These are phyloP conservation scores for Trachurus trachurus DNA, from an alignment of 2,797 vertebrate species.

Conservation along the genomic window DNA sequence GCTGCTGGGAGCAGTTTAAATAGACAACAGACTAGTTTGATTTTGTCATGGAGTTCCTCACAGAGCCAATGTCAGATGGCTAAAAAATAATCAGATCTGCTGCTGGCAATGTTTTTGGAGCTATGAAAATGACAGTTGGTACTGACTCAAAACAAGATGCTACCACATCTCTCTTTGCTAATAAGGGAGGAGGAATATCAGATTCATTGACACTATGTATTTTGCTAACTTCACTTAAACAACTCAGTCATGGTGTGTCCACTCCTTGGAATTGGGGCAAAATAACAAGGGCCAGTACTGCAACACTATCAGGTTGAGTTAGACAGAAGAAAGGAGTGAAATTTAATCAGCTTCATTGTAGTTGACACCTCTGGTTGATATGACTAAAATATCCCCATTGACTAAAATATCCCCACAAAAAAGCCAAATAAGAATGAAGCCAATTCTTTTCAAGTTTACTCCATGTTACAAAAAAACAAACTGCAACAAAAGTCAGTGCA, in stretches of 20 bases:
- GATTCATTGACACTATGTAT: not conserved
- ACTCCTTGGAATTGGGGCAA: not conserved
- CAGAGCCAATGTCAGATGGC: not conserved
- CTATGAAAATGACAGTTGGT: not conserved
- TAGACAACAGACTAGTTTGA: not conserved
- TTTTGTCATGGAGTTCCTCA: slow-evolving; percentile 13
- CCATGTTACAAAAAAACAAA: not conserved
- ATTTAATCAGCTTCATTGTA: not conserved
- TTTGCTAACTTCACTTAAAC: not conserved
- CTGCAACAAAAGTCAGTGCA: not conserved
- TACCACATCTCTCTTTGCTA: not conserved
- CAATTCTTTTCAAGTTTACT: not conserved
- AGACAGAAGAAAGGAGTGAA: not conserved
- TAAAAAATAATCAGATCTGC: not conserved
- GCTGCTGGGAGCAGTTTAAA: not conserved
- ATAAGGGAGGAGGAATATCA: not conserved
- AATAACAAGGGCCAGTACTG: not conserved
- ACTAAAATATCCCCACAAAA: not conserved
- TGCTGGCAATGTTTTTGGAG: not conserved
- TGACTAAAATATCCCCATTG: not conserved
- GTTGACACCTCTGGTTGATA: not conserved
- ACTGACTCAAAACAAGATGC: not conserved
- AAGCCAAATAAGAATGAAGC: not conserved
- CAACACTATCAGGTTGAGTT: not conserved
- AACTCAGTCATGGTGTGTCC: too few relatives aligned